A percentile compares a stretch with the other conserved stretches of the same genome.
These are phyloP conservation scores for Zeugodacus cucurbitae DNA, from an alignment of 1,140 invertebrate species.

Conservation along the genomic window DNA sequence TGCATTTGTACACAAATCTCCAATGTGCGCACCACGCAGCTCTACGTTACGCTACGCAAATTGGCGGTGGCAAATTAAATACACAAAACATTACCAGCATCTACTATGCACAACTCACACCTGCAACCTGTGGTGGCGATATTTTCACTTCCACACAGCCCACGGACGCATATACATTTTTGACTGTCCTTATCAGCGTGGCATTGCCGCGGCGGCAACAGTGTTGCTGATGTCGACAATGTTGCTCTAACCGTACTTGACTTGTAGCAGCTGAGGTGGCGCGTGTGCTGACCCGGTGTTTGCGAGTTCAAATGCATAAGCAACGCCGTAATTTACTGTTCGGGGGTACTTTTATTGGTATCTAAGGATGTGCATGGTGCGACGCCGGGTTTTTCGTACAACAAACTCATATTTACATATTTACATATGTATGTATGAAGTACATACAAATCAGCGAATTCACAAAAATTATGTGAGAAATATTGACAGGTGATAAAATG, in stretches of 20 bases:
- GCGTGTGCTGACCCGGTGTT: not conserved
- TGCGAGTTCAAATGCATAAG: not conserved
- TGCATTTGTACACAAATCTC: not conserved
- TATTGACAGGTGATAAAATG: slow-evolving; percentile 8
- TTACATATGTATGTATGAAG: not conserved
- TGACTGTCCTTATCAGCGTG: not conserved
- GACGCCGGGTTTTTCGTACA: not conserved
- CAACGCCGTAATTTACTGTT: slow-evolving; percentile 6
- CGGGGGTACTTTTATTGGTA: not conserved
- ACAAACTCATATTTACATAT: not conserved
- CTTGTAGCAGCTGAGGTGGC: not conserved
- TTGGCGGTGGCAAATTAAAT: not conserved
- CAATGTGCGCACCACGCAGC: not conserved
- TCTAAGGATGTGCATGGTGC: not conserved
- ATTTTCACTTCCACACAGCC: not conserved
- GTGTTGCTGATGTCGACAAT: slow-evolving; percentile 22
- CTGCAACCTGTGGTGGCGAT: not conserved
- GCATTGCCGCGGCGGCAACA: not conserved
- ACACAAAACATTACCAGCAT: not conserved
- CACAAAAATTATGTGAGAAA: not conserved
- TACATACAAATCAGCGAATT: not conserved
- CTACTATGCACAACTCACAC: not conserved
- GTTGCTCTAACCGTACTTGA: not conserved
- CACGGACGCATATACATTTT: not conserved
- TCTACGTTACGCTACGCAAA: not conserved